phyloP scores from a whole-genome alignment of 35 echinoderm and acorn worm species.

The Apostichopus japonicus region DNA sequence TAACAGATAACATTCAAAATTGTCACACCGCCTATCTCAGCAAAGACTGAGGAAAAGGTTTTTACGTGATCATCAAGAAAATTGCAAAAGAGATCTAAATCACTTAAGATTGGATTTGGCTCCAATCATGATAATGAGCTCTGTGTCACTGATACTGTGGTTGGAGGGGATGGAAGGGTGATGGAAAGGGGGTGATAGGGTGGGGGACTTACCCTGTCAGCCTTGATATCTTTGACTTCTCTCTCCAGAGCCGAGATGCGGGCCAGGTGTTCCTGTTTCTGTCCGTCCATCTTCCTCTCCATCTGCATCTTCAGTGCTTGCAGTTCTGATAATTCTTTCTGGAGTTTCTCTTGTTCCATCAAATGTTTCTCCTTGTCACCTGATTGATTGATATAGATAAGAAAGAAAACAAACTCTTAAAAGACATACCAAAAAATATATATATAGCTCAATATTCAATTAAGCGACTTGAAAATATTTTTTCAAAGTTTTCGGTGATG shows the following conservation, averaged over 20 bases:
- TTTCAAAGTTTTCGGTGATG: neutral
- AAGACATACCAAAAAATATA: neutral
- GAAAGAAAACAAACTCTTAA: neutral
- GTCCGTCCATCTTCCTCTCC: slow-evolving; percentile 59
- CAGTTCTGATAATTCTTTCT: slow-evolving; percentile 75
- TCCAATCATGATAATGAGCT: too few relatives aligned
- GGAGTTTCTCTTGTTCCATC: slow-evolving; percentile 69
- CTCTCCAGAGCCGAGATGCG: slow-evolving; percentile 60
- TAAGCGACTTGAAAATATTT: neutral
- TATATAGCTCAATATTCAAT: neutral
- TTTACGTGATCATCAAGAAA: too few relatives aligned
- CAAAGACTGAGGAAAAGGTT: too few relatives aligned
- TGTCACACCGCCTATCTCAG: too few relatives aligned
- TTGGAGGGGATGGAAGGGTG: too few relatives aligned
- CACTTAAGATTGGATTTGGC: too few relatives aligned
- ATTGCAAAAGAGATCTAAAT: too few relatives aligned
- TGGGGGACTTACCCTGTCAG: slow-evolving; percentile 29
- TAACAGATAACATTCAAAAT: too few relatives aligned
- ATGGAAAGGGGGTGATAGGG: too few relatives aligned
- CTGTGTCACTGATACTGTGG: too few relatives aligned
- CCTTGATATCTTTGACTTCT: slow-evolving; percentile 60
- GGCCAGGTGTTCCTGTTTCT: slow-evolving; percentile 65
- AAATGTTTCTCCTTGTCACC: slow-evolving; percentile 71
- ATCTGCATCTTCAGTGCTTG: slow-evolving; percentile 54
- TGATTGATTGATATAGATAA: neutral